Percentiles rank a stretch among this genome's conserved stretches.
Evolutionary conservation across 2,888 invertebrate genomes (phyloP).

Genomic region (Orgyia antiqua): DNA sequence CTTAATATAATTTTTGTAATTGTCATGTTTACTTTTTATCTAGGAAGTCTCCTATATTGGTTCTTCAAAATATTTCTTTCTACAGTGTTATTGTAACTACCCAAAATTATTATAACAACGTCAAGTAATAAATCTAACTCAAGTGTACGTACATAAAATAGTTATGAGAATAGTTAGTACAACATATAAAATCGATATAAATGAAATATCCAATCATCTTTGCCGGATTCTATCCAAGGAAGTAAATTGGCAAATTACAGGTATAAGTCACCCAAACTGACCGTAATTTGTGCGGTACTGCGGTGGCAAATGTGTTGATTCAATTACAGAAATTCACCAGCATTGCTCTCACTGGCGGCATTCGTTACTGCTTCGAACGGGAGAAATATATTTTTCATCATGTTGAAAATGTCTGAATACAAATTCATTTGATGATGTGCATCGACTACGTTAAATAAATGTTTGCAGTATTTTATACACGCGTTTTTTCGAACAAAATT

Average conservation of each 20-base stretch:
- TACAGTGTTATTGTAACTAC: too few relatives aligned
- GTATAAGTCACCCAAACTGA: constrained; percentile 3
- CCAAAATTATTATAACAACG: too few relatives aligned
- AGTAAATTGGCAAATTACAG: constrained; percentile 3
- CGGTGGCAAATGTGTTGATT: constrained; percentile 7
- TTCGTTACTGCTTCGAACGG: constrained; percentile 25
- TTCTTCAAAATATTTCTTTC: too few relatives aligned
- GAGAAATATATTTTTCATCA: constrained; percentile 34
- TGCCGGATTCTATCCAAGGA: neutral
- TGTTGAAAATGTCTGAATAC: constrained; percentile 28
- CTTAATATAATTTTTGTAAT: too few relatives aligned
- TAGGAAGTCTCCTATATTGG: too few relatives aligned
- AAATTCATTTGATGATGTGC: constrained; percentile 16
- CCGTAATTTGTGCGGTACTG: constrained; percentile 4
- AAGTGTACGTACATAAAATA: too few relatives aligned
- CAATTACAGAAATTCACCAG: constrained; percentile 13
- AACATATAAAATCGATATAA: too few relatives aligned
- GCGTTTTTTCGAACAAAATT: too few relatives aligned
- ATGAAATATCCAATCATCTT: neutral
- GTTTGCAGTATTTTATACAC: neutral
- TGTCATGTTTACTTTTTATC: too few relatives aligned
- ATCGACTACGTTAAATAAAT: constrained; percentile 1
- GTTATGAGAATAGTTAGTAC: too few relatives aligned
- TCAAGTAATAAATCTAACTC: too few relatives aligned
- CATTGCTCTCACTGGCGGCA: constrained; percentile 25